These are phyloP conservation scores for Leptinotarsa defecta DNA, from an alignment of 1,140 invertebrate species.

Conservation along the genomic window DNA sequence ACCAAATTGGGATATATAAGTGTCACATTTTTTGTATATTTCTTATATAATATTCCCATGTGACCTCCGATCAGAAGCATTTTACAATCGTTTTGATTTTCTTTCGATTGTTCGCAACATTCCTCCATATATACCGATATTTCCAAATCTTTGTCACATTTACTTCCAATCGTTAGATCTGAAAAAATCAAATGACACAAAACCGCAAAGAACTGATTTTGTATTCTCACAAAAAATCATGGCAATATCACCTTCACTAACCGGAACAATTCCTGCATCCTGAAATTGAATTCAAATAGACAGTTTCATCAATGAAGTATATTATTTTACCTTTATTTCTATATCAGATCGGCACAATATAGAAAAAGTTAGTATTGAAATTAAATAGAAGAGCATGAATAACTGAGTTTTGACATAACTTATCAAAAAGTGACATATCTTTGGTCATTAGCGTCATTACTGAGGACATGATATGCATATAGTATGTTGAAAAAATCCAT, in stretches of 20 bases:
- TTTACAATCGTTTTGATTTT: conserved; percentile 30
- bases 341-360: not conserved
- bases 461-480: too few species aligned
- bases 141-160: conserved; percentile 32
- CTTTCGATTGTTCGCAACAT: conserved; percentile 32
- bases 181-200: not conserved
- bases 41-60: conserved; percentile 33
- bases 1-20: conserved; percentile 38
- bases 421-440: too few species aligned
- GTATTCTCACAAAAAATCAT: conserved; percentile 32
- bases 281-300: conserved; percentile 25
- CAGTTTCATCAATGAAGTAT: not conserved
- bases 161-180: conserved; percentile 34
- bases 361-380: not conserved
- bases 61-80: conserved; percentile 38
- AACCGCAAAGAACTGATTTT: not conserved
- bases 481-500: too few species aligned
- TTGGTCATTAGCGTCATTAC: too few species aligned
- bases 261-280: conserved; percentile 27
- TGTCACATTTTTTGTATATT: conserved; percentile 34
- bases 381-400: conserved; percentile 7
- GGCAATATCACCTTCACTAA: conserved; percentile 34
- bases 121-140: conserved; percentile 34
- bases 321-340: not conserved
- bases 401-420: too few species aligned